Percentiles rank a stretch among this genome's conserved stretches.
Evolutionary conservation across 2,113 vertebrate genomes (phyloP).

Genomic region (Chloropsis cyanopogon): DNA sequence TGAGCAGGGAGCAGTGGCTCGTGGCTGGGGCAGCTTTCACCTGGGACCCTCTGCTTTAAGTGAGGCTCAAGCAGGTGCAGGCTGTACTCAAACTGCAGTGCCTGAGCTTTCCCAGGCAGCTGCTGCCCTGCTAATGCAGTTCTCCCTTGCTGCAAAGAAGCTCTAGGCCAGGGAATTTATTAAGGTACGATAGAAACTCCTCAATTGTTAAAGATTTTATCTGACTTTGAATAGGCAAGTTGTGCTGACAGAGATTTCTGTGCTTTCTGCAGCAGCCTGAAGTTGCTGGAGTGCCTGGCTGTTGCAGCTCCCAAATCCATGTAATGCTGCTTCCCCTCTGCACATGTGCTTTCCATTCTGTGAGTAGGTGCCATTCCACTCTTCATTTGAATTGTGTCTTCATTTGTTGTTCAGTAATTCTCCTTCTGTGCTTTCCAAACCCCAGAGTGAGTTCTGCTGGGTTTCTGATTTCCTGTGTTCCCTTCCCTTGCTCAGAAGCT

Average conservation of each 20-base stretch:
- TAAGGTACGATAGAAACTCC: neutral
- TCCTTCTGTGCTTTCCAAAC: neutral
- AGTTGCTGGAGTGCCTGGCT: accelerated
- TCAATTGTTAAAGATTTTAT: neutral
- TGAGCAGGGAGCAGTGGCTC: neutral
- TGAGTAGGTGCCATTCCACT: neutral
- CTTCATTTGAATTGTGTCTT: neutral
- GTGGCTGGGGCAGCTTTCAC: neutral
- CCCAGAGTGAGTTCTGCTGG: neutral
- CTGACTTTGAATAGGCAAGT: neutral
- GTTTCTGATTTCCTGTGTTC: neutral
- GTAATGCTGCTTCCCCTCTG: neutral
- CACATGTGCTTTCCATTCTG: accelerated
- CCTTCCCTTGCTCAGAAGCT: neutral
- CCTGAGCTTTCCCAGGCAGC: neutral
- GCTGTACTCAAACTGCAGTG: neutral
- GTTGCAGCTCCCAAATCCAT: neutral
- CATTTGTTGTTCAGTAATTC: neutral
- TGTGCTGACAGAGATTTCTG: neutral
- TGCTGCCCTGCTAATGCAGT: neutral
- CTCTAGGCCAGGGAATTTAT: neutral
- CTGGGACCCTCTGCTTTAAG: neutral
- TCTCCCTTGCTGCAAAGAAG: neutral
- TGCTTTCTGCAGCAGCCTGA: neutral
- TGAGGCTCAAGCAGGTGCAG: neutral